A percentile compares a stretch with the other conserved stretches of the same genome.
phyloP scores from a whole-genome alignment of 2,797 vertebrate species.

The Florisuga fusca region DNA sequence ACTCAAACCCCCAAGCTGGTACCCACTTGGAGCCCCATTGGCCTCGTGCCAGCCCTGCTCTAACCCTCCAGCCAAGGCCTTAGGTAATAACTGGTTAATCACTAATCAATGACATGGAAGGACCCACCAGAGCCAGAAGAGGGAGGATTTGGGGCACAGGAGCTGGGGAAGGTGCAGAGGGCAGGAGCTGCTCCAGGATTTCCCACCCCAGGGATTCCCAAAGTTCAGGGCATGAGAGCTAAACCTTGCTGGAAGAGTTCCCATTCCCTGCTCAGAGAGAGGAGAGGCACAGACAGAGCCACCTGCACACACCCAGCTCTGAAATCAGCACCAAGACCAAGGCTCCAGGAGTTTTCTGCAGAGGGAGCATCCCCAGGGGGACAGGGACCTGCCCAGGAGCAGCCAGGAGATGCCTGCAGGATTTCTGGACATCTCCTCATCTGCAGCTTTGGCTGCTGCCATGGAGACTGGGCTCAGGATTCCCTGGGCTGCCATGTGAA shows the following conservation, averaged over 20 bases:
- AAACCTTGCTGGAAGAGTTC: background rate
- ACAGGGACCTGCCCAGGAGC: background rate
- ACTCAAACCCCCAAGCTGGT: too few relatives aligned
- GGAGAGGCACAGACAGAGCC: background rate
- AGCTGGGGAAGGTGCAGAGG: background rate
- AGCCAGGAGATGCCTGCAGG: background rate
- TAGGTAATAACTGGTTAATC: background rate
- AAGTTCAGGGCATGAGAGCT: too few relatives aligned
- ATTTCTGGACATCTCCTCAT: background rate
- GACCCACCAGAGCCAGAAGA: background rate
- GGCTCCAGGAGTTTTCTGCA: fast-evolving
- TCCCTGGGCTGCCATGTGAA: background rate
- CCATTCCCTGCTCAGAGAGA: fast-evolving
- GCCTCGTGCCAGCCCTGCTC: fast-evolving
- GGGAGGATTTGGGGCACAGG: background rate
- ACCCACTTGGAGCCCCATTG: background rate
- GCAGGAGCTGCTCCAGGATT: background rate
- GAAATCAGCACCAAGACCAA: fast-evolving
- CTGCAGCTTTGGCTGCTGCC: background rate
- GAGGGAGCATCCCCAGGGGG: background rate
- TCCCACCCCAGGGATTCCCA: background rate
- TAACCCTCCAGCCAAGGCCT: background rate
- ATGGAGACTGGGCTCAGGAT: background rate
- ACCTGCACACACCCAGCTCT: fast-evolving
- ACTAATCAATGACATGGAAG: background rate